Evolutionary conservation across 2,797 vertebrate species (phyloP), one percentile per base, ranked within the genome.

Genomic region (Myotis planiceps): DNA sequence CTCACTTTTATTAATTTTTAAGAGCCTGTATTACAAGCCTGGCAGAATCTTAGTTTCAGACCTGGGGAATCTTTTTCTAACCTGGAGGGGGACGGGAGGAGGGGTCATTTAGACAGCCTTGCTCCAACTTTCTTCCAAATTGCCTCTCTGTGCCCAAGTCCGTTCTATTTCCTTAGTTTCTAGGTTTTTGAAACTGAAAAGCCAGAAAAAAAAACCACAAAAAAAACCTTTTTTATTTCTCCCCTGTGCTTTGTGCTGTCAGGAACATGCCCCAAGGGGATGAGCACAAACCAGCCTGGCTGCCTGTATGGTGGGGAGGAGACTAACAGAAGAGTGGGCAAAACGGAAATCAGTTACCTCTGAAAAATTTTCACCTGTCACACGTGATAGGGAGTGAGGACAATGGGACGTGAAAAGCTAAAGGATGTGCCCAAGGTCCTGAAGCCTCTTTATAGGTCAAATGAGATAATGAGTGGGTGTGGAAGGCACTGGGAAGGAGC

Each of bases 121-220:
- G 2, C 37, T 29, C 37, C 66, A 68, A 14, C 58, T 87, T 91
- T n/a, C 66, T 88, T 93, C 80, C 53, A 69, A 68, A 95, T 27
- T 58, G 9, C 85, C 69, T 83, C 89, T 94, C 49, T 88, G 45
- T 69, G 45, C 53, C 75, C 18, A 45, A 27, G 15, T 71, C 34
- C 76, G 75, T 88, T 49, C 60, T 88, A 39, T 49, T 65, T 81
- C 21, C 32, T 37, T 49, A 51, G 45, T 86, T 39, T 66, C 37
- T 85, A 80, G 27, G 13, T 9, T 88, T 75, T 93, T 82, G 83
- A 93, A 94, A 88, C 13, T 29, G 58, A 82, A 92, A 88, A 81
- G 25, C 45, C 45, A 84, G 47, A 0, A 5, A 1, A 16, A 72
- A 53, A 37, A 19, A 47, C 37, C 37, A 15, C 2, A 45, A 1